Conservation (phyloP, 2,113 vertebrate genomes). For the Marmota monax region DNA sequence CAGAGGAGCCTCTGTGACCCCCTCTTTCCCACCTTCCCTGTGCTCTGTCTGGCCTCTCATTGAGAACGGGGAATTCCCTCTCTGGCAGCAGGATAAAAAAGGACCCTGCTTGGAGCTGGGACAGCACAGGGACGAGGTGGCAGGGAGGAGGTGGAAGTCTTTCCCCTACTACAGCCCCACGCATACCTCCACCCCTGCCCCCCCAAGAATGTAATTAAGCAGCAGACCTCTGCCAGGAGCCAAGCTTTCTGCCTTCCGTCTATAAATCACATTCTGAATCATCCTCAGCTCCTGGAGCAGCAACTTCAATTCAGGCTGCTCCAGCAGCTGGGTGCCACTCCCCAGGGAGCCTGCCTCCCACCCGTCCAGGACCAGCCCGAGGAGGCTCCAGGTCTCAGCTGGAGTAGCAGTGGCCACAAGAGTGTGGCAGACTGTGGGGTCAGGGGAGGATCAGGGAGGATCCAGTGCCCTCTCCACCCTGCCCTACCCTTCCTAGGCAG, state of each 20-base stretch:
- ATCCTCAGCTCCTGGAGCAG: constrained; percentile 78
- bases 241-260: constrained; percentile 83
- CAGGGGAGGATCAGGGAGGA: not conserved
- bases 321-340: constrained; percentile 66
- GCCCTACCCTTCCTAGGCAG: not conserved
- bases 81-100: not conserved
- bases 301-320: constrained; percentile 71
- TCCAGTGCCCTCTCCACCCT: not conserved
- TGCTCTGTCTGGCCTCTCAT: not conserved
- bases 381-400: constrained; percentile 32
- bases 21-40: not conserved
- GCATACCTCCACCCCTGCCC: constrained; percentile 56
- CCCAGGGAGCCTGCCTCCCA: not conserved
- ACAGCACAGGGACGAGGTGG: constrained; percentile 27
- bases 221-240: constrained; percentile 82
- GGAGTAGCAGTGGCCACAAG: constrained; percentile 23
- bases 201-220: constrained; percentile 84
- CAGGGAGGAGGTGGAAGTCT: not conserved
- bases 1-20: not conserved
- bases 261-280: constrained; percentile 85
- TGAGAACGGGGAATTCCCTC: constrained; percentile 18
- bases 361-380: not conserved
- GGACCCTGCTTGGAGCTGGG: not conserved
- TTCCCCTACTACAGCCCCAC: constrained; percentile 29
- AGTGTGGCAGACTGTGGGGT: not conserved